Evolutionary conservation across 2,113 vertebrate genomes (phyloP).

Genomic region (Hassar affinis): DNA sequence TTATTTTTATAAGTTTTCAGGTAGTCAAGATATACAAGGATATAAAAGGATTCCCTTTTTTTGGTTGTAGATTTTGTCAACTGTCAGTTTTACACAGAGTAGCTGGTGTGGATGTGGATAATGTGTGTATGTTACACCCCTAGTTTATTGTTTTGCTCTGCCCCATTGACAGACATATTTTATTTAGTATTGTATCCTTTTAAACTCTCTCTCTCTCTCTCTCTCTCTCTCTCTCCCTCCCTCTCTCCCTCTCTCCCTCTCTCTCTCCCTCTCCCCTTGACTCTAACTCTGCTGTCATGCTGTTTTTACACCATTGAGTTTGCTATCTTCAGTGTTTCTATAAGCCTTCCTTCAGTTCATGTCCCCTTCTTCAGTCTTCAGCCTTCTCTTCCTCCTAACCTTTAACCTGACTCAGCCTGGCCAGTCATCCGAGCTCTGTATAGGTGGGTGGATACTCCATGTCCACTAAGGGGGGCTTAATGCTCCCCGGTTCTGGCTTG

Average conservation of each 20-base stretch:
- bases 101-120: background rate
- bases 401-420: conserved; percentile 28
- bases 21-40: too few species aligned
- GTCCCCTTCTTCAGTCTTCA: conserved; percentile 2
- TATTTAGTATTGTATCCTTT: background rate
- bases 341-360: background rate
- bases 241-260: background rate
- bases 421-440: background rate
- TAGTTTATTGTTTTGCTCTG: background rate
- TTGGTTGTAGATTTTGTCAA: background rate
- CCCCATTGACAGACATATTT: background rate
- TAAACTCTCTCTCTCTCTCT: background rate
- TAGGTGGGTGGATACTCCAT: background rate
- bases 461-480: conserved; percentile 27
- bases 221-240: background rate
- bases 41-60: too few species aligned
- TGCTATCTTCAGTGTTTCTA: background rate
- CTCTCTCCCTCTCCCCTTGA: background rate
- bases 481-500: background rate
- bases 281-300: background rate
- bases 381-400: conserved; percentile 28
- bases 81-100: background rate
- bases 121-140: background rate
- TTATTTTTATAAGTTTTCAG: too few species aligned
- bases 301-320: background rate